Conservation (phyloP, 2,888 invertebrate genomes). For the Ophion slaviceki region DNA sequence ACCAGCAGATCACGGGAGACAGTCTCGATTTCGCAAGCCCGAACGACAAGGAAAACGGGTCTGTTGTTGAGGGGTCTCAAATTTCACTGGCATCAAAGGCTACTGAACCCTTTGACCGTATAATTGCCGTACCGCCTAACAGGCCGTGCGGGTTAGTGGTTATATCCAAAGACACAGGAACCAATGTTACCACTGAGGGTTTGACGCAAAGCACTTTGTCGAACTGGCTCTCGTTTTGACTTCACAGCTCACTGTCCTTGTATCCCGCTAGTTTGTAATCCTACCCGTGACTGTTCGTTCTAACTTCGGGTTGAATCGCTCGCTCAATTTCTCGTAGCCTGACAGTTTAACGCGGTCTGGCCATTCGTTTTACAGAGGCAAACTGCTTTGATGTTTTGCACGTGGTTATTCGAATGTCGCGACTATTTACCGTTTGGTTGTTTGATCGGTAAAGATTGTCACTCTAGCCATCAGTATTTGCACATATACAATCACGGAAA, state of each 20-base stretch:
- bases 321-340: constrained; percentile 14
- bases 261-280: constrained; percentile 31
- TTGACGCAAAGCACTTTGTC: constrained; percentile 18
- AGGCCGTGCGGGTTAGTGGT: constrained; percentile 32
- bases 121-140: constrained; percentile 21
- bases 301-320: constrained; percentile 8
- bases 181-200: constrained; percentile 18
- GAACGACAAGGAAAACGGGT: constrained; percentile 13
- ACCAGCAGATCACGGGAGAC: background rate
- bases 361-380: background rate
- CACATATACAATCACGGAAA: background rate
- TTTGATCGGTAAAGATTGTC: constrained; percentile 2
- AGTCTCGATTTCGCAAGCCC: constrained; percentile 30
- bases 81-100: constrained; percentile 60
- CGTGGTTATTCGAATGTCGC: background rate
- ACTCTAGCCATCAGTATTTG: background rate
- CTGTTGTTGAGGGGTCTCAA: constrained; percentile 52
- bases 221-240: constrained; percentile 40
- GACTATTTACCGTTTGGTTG: background rate
- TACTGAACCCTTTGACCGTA: constrained; percentile 18
- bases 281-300: constrained; percentile 22
- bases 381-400: constrained; percentile 30
- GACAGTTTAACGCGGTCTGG: constrained; percentile 15
- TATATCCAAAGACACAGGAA: constrained; percentile 43
- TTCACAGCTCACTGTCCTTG: constrained; percentile 10